phyloP scores from a whole-genome alignment of 1,140 invertebrate genomes.

The Pogonomyrmex barbatus region DNA sequence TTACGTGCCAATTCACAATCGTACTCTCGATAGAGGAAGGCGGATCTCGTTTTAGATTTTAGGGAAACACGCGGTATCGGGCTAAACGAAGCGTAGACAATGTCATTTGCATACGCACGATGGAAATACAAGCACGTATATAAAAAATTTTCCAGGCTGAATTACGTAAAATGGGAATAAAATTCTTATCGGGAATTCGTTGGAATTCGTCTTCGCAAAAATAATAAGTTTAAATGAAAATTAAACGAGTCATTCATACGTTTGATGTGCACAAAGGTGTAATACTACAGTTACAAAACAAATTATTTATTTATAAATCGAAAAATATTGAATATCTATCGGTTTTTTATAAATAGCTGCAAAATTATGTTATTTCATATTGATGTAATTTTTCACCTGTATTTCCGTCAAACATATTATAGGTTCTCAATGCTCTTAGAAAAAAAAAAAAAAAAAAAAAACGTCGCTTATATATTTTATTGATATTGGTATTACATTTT shows the following conservation, averaged over 20 bases:
- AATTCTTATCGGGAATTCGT: conserved; percentile 28
- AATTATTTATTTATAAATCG: neutral
- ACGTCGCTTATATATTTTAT: neutral
- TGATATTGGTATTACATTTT: conserved; percentile 7
- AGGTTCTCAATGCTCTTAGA: neutral
- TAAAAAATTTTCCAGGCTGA: conserved; percentile 23
- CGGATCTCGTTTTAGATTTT: conserved; percentile 34
- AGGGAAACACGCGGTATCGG: conserved; percentile 33
- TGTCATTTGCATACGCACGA: conserved; percentile 38
- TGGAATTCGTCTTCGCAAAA: neutral
- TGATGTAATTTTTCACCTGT: neutral
- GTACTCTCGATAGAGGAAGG: conserved; percentile 17
- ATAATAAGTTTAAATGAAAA: neutral
- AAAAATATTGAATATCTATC: neutral
- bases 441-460: neutral
- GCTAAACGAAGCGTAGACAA: conserved; percentile 53
- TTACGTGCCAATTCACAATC: neutral
- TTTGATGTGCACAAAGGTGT: neutral
- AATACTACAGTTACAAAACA: neutral
- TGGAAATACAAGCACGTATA: conserved; percentile 23
- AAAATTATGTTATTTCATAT: neutral
- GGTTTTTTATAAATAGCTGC: conserved; percentile 4
- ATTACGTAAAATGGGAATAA: conserved; percentile 15
- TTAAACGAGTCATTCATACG: neutral
- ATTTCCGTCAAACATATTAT: neutral